Evolutionary conservation across 2,888 invertebrate genomes (phyloP).

Genomic region (Dryobota labecula): DNA sequence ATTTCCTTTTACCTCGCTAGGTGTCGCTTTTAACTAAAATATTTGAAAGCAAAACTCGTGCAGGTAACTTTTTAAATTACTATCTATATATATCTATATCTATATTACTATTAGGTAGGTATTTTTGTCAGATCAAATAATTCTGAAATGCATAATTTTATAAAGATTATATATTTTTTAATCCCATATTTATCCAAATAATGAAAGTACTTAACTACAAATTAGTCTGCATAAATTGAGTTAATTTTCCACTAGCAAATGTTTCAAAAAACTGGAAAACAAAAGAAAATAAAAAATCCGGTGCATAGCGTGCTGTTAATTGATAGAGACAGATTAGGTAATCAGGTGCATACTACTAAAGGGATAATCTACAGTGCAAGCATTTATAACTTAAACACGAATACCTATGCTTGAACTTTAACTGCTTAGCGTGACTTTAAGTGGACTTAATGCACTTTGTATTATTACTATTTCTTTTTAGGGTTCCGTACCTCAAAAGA

Average conservation of each 20-base stretch:
- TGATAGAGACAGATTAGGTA: constrained; percentile 5
- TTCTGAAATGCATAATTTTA: too few species aligned
- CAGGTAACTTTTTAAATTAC: not conserved
- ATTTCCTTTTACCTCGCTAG: constrained; percentile 39
- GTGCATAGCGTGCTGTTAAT: constrained; percentile 15
- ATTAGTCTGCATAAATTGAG: not conserved
- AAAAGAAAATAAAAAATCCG: not conserved
- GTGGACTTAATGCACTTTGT: not conserved
- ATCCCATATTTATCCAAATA: not conserved
- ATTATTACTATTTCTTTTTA: constrained; percentile 1
- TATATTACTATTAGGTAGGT: too few species aligned
- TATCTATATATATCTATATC: too few species aligned
- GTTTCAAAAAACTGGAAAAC: not conserved
- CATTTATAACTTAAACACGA: constrained; percentile 22
- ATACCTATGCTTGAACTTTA: constrained; percentile 14
- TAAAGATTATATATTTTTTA: too few species aligned
- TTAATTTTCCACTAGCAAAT: not conserved
- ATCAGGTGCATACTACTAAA: not conserved
- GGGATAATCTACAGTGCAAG: constrained; percentile 34
- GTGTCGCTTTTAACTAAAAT: constrained; percentile 42
- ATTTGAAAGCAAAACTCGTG: not conserved
- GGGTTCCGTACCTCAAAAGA: too few species aligned
- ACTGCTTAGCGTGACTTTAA: constrained; percentile 17
- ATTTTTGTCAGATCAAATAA: too few species aligned
- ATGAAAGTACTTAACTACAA: not conserved